Percentiles rank a stretch among this genome's conserved stretches.
Evolutionary conservation across 2,113 vertebrate genomes (phyloP).

Genomic region (Amblyornis subalaris): DNA sequence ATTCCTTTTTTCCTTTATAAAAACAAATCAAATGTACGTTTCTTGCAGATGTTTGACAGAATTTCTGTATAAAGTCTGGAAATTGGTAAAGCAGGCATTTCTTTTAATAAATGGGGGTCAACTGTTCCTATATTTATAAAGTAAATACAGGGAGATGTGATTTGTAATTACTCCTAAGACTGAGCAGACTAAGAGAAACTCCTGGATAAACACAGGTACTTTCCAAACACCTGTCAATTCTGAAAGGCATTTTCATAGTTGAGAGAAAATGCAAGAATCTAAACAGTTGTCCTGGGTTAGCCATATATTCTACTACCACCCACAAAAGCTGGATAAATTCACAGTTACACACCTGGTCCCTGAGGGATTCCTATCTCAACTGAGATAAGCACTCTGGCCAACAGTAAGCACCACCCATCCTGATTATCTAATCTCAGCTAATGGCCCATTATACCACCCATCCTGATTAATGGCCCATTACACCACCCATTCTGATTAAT

Average conservation of each 20-base stretch:
- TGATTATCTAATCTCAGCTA: too few species aligned
- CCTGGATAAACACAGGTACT: not conserved
- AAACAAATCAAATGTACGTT: not conserved
- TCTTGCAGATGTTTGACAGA: not conserved
- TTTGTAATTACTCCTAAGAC: not conserved
- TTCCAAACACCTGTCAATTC: not conserved
- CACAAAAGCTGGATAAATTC: too few species aligned
- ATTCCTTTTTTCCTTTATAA: not conserved
- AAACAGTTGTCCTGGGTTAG: not conserved
- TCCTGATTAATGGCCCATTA: too few species aligned
- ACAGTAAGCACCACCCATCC: too few species aligned
- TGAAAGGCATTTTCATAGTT: not conserved
- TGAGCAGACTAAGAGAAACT: not conserved
- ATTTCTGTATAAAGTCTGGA: not conserved
- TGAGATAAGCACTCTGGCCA: too few species aligned
- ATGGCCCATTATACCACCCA: too few species aligned
- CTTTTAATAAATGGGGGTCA: not conserved
- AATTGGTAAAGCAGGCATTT: not conserved
- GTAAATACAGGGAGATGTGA: not conserved
- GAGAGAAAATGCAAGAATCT: not conserved
- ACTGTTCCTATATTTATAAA: not conserved
- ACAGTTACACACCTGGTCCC: too few species aligned
- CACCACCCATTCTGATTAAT: too few species aligned
- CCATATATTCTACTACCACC: too few species aligned
- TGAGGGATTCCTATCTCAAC: too few species aligned